Evolutionary conservation across 92 coral and sea anemone genomes (phyloP), one percentile per base, ranked within the genome.

Genomic region (Epizoanthus illoricatus): DNA sequence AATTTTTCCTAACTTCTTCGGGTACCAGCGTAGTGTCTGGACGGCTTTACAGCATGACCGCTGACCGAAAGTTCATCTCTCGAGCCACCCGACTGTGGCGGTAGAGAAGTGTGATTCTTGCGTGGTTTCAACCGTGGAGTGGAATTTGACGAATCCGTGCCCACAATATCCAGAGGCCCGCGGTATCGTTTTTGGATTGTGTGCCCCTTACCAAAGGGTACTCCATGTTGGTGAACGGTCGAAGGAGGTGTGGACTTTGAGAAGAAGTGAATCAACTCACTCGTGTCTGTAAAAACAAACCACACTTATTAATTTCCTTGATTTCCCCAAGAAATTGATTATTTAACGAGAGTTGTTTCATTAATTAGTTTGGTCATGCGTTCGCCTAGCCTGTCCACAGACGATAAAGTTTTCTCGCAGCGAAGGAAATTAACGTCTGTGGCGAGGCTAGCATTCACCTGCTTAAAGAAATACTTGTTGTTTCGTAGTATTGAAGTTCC

Each of bases 151-250:
- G 97, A 93, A 59, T 90, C 94, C 60, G 94, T 62, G 84, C 97
- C 94, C 78, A 87, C 84, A 60, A 89, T 73, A 45, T 93, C 97
- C 47, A 90, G 80, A 11, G 94, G 94, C 65, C 84, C 94, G 75
- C 94, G 94, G 89, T 90, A 87, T 78, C 94, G 85, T 85, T 86
- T 93, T 72, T 91, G 91, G 70, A 93, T 81, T 33, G 94, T 93
- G 17, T 91, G 94, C 43, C 97, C 97, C 74, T 88, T 93, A 55
- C 97, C 88, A 65, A 89, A 83, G 28, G 86, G 81, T n/a, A 63
- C 59, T 55, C 91, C 91, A 52, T 80, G 74, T 82, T 93, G 97
- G 57, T 85, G 94, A 15, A 93, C 94, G 3, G 97, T 88, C 11
- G 92, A 88, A 19, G 97, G 94, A 1, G 97, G 97, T 5, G 97